These are phyloP conservation scores for Tympanuchus pallidicinctus DNA, from an alignment of 2,113 vertebrate genomes.

Conservation along the genomic window DNA sequence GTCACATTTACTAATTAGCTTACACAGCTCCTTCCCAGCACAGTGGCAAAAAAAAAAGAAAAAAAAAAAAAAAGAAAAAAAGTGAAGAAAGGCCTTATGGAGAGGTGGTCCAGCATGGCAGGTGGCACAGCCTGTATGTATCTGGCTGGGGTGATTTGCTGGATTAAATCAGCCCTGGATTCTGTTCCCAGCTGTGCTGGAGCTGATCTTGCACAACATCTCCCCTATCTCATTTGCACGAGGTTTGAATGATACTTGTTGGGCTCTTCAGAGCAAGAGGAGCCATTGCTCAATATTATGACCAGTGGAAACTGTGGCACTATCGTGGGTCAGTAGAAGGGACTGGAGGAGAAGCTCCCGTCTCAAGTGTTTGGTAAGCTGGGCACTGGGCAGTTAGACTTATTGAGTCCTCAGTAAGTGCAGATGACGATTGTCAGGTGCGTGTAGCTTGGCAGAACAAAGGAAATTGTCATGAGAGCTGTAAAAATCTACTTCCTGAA, in stretches of 20 bases:
- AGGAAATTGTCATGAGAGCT: background rate
- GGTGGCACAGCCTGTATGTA: rapidly evolving
- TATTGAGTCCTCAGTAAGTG: background rate
- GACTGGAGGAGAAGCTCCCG: background rate
- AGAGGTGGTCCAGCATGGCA: background rate
- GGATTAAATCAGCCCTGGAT: background rate
- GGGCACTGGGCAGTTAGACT: rapidly evolving
- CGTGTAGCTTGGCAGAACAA: background rate
- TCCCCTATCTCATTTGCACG: background rate
- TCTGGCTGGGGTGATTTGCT: background rate
- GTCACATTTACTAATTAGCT: background rate
- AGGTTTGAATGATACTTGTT: background rate
- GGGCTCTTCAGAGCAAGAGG: background rate
- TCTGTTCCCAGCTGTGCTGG: background rate
- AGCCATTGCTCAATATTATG: background rate
- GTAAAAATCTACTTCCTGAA: background rate
- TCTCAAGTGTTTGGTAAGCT: background rate
- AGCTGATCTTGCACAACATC: background rate
- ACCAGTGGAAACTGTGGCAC: rapidly evolving
- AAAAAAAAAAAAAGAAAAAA: background rate
- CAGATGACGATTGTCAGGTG: background rate
- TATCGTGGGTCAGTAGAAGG: background rate
- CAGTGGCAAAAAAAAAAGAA: background rate
- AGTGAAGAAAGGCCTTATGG: rapidly evolving
- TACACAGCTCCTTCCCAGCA: background rate